Evolutionary conservation across 1,140 invertebrate species (phyloP), one percentile per base, ranked within the genome.

Genomic region (Akabosia matsudoensis): DNA sequence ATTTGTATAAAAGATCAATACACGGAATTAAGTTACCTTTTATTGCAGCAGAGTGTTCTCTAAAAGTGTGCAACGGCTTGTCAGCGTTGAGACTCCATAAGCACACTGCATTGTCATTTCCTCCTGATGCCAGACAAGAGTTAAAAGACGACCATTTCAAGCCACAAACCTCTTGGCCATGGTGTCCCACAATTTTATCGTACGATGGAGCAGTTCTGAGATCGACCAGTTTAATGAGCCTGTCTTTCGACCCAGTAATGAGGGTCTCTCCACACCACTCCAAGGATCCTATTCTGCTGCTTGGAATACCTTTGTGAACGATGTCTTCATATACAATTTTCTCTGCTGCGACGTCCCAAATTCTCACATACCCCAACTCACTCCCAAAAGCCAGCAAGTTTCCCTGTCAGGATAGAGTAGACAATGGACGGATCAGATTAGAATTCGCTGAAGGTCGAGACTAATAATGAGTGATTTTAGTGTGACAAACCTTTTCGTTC

Each of bases 401-500:
- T 7, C 61, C 61, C 61, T 67, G n/a, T 30, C 2, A 67, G 54
- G 7, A 56, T n/a, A 24, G 54, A 56, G 22, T 24, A 13, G 13
- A 56, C 24, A 16, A 56, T n/a, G n/a, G n/a, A n/a, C n/a, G n/a
- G n/a, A n/a, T n/a, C n/a, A n/a, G n/a, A n/a, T n/a, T n/a, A n/a
- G n/a, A n/a, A n/a, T n/a, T n/a, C n/a, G n/a, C n/a, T n/a, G n/a
- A n/a, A n/a, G n/a, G n/a, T n/a, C n/a, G n/a, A n/a, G n/a, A n/a
- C n/a, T n/a, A n/a, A n/a, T n/a, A n/a, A n/a, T n/a, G n/a, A n/a
- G n/a, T n/a, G n/a, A n/a, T n/a, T n/a, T n/a, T n/a, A n/a, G n/a
- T n/a, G n/a, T n/a, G n/a, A 56, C 54, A 30, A 30, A 67, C 61
- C 24, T 67, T 67, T 67, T 67, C 61, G 31, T 67, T 67, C 61